Percentiles rank a stretch among this genome's conserved stretches.
Evolutionary conservation across 2,797 vertebrate species (phyloP).

Genomic region (Molothrus ater): DNA sequence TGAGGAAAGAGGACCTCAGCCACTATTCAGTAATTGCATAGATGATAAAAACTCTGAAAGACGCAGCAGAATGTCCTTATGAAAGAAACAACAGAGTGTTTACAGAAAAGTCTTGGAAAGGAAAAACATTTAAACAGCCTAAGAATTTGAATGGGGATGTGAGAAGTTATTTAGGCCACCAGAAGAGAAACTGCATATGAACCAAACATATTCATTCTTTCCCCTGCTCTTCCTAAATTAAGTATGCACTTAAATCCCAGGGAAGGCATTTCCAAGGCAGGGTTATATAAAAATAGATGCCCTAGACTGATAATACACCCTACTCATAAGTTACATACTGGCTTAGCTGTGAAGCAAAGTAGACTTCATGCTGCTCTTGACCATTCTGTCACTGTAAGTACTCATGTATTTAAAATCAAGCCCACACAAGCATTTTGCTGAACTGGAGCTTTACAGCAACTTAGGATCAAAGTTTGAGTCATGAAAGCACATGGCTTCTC

Average conservation of each 20-base stretch:
- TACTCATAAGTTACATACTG: conserved; percentile 45
- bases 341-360: conserved; percentile 58
- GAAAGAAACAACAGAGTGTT: conserved; percentile 1
- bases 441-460: conserved; percentile 60
- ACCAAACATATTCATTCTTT: not conserved
- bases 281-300: conserved; percentile 38
- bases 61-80: not conserved
- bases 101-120: not conserved
- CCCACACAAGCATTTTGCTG: conserved; percentile 46
- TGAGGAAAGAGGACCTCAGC: not conserved
- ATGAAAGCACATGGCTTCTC: conserved; percentile 28
- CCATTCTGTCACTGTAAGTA: conserved; percentile 58
- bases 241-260: conserved; percentile 30
- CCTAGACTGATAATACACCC: conserved; percentile 36
- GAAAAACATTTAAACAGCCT: not conserved
- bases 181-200: conserved; percentile 47
- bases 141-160: conserved; percentile 20
- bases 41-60: not conserved
- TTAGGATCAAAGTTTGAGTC: conserved; percentile 56
- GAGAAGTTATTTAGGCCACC: conserved; percentile 47
- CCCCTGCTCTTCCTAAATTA: conserved; percentile 22
- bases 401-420: conserved; percentile 65
- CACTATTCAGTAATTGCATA: not conserved
- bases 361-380: conserved; percentile 60
- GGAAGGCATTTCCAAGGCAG: conserved; percentile 19